These are phyloP conservation scores for Physocephala rufipes DNA, from an alignment of 2,888 invertebrate species.

Conservation along the genomic window DNA sequence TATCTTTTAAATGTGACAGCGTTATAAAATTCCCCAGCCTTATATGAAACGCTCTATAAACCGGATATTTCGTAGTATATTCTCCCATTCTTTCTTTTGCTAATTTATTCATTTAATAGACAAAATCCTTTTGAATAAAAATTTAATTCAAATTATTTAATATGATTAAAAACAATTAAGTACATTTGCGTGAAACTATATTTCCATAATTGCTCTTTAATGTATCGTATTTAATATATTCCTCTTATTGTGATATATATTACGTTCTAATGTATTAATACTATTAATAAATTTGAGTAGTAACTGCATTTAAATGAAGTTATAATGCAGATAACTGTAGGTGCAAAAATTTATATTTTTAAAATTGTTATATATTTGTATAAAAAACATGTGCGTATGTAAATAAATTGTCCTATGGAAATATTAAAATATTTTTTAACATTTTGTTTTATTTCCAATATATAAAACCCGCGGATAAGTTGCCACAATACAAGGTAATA, in stretches of 20 bases:
- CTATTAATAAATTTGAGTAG: slow-evolving; percentile 26
- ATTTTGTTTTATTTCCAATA: no score
- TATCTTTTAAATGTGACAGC: slow-evolving; percentile 24
- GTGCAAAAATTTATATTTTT: slow-evolving; percentile 6
- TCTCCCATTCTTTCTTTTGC: no score
- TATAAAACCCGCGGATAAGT: no score
- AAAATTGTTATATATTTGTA: slow-evolving; percentile 17
- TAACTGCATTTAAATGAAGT: slow-evolving; percentile 28
- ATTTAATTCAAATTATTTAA: neutral
- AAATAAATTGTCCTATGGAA: no score
- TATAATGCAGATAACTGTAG: neutral
- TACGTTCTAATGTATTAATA: slow-evolving; percentile 38
- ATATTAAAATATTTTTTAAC: no score
- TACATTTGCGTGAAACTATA: neutral
- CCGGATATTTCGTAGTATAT: no score
- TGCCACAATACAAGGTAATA: no score
- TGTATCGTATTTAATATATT: slow-evolving; percentile 52
- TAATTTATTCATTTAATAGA: neutral
- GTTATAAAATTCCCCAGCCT: neutral
- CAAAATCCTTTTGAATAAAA: no score
- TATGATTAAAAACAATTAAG: neutral
- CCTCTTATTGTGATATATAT: slow-evolving; percentile 63
- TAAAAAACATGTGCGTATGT: neutral
- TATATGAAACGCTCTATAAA: no score
- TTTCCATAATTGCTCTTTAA: neutral